Evolutionary conservation across 2,888 invertebrate genomes (phyloP), one percentile per base, ranked within the genome.

Genomic region (Tribolium freemani): DNA sequence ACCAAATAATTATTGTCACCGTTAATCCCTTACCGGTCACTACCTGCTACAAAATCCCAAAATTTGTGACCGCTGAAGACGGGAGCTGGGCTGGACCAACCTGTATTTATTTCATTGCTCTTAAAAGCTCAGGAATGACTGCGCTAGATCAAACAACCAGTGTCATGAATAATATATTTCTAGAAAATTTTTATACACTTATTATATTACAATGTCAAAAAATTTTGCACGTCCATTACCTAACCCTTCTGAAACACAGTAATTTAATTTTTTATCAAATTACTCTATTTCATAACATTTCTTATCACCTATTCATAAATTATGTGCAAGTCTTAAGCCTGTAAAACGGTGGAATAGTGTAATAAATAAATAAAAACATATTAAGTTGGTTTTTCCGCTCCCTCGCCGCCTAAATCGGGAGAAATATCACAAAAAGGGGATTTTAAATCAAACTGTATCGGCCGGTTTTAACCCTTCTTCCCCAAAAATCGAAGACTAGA

Each of bases 271-370:
- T 57, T 30, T 44, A 69, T 70, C 48, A 70, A 70, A 63, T 56
- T 50, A 38, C 54, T 64, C 64, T 48, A 54, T 63, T 63, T 56
- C 58, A 31, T 30, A 26, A 20, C 31, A 60, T 10, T 13, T 30
- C 9, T 16, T 67, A 51, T 38, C 38, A 9, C 38, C 38, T 38
- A 38, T 8, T 38, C 38, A 38, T 38, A 38, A 38, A 38, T 38
- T 71, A 71, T 57, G 71, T 71, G 71, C 71, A 71, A 71, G 60
- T 71, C 66, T 71, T 71, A n/a, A 63, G 10, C n/a, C 13, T 66
- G 13, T 63, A 38, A 16, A 16, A 63, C 26, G n/a, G 21, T 54
- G 38, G 38, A 51, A 16, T 45, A 45, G 20, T 20, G 26, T 11
- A 56, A 56, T 8, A 30, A 56, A 70, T 63, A 70, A 63, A 63